Percentiles rank a stretch among this genome's conserved stretches.
These are phyloP conservation scores for Patella depressa DNA, from an alignment of 2,888 invertebrate species.

Conservation along the genomic window DNA sequence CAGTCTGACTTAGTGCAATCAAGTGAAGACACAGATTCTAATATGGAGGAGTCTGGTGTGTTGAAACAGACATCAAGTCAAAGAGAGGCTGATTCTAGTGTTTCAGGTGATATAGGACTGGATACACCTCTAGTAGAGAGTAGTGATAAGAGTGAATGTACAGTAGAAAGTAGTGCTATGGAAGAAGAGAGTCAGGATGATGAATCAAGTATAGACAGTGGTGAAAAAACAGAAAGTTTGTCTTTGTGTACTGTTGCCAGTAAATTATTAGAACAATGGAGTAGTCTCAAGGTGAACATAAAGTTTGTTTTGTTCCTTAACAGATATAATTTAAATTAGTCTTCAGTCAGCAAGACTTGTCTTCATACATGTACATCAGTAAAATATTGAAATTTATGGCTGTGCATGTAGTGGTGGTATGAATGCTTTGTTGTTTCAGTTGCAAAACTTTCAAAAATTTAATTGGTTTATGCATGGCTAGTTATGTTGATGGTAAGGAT, in stretches of 20 bases:
- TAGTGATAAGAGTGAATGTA: slow-evolving; percentile 19
- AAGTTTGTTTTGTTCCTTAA: neutral
- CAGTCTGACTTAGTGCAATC: slow-evolving; percentile 45
- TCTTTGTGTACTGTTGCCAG: slow-evolving; percentile 63
- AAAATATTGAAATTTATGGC: too few species aligned
- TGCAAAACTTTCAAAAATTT: too few species aligned
- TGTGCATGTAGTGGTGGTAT: too few species aligned
- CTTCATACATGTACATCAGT: too few species aligned
- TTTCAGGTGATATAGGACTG: slow-evolving; percentile 9
- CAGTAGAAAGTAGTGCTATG: slow-evolving; percentile 24
- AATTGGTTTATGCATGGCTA: too few species aligned
- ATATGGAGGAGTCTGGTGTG: slow-evolving; percentile 18
- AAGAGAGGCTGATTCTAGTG: slow-evolving; percentile 19
- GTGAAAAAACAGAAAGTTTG: slow-evolving; percentile 6
- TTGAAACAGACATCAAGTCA: slow-evolving; percentile 18
- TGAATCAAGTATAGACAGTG: slow-evolving; percentile 21
- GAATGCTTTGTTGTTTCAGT: too few species aligned
- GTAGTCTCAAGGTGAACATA: slow-evolving; percentile 72
- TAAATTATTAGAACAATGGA: slow-evolving; percentile 82
- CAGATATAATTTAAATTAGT: neutral
- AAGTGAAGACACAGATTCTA: slow-evolving; percentile 23
- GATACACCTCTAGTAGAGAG: neutral
- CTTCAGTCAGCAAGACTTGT: neutral
- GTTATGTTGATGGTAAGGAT: too few species aligned
- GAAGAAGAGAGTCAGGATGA: slow-evolving; percentile 17